Evolutionary conservation across 2,113 vertebrate species (phyloP), one percentile per base, ranked within the genome.

Genomic region (Misgurnus anguillicaudatus): DNA sequence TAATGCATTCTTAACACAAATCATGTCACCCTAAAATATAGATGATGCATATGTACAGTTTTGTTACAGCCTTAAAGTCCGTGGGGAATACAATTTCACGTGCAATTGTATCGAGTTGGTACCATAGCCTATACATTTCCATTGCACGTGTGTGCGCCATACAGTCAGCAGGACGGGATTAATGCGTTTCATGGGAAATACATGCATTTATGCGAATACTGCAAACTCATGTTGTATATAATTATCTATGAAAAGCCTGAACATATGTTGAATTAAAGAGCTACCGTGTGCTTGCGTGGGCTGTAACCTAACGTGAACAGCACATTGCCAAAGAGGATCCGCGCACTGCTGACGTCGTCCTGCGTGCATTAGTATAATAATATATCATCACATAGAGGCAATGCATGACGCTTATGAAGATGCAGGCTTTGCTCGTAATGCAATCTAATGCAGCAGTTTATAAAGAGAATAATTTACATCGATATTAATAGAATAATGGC

Each of bases 331-430:
- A 60, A 78, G 53, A 58, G 21, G 21, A 17, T 45, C 71, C 57
- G 39, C 69, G 36, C 53, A n/a, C 58, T 74, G 71, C 57, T 74
- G 71, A 74, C 41, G 71, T 61, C 39, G 14, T 47, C 41, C 31
- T 47, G 72, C 53, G 38, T 74, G 72, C 72, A 62, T 62, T 74
- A 74, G 72, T 74, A 74, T 62, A 61, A 70, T 67, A 78, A 78
- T 78, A 78, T 47, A 38, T 48, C 55, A 62, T 51, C 24, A 65
- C 62, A 48, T 31, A 36, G 41, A 62, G 72, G 13, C 72, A 47
- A 48, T 31, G 58, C 41, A 74, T 61, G 55, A 60, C 72, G 19
- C 57, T 36, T 41, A 9, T 72, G 41, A 62, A 47, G 72, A 62
- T 74, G 57, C 41, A 61, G 57, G 57, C 72, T 74, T 41, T 6